Percentiles rank a stretch among this genome's conserved stretches.
phyloP scores from a whole-genome alignment of 2,888 invertebrate species.

The Plebejus argus region DNA sequence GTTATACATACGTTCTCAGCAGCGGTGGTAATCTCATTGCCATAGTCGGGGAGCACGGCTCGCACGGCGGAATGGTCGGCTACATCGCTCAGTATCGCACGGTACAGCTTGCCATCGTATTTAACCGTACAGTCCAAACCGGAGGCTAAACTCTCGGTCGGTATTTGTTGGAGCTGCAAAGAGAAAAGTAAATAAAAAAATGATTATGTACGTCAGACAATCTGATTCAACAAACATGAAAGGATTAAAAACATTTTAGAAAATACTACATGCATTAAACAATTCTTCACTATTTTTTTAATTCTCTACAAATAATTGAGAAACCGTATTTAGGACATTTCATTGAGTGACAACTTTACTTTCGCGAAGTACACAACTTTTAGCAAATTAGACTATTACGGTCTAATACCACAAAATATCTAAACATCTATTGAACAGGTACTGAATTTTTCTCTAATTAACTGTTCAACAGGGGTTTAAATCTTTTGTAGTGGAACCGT shows the following conservation, averaged over 20 bases:
- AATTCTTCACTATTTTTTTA: too few relatives aligned
- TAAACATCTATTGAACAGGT: too few relatives aligned
- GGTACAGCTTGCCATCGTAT: slow-evolving; percentile 62
- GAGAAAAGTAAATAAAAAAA: not conserved
- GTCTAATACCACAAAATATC: too few relatives aligned
- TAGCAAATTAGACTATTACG: too few relatives aligned
- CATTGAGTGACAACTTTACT: not conserved
- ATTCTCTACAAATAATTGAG: too few relatives aligned
- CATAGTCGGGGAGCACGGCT: slow-evolving; percentile 69
- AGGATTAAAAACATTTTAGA: too few relatives aligned
- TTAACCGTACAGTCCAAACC: slow-evolving; percentile 70
- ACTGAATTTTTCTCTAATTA: too few relatives aligned
- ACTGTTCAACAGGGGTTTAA: too few relatives aligned
- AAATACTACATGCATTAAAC: too few relatives aligned
- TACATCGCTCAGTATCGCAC: slow-evolving; percentile 64
- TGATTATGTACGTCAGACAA: not conserved
- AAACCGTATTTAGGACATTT: not conserved
- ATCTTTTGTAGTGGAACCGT: too few relatives aligned
- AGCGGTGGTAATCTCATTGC: slow-evolving; percentile 58
- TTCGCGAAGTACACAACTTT: not conserved
- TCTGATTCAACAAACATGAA: too few relatives aligned
- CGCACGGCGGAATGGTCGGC: slow-evolving; percentile 54
- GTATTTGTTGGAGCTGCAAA: slow-evolving; percentile 60
- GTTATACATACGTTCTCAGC: slow-evolving; percentile 67
- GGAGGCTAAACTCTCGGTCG: slow-evolving; percentile 56